Evolutionary conservation across 2,113 vertebrate species (phyloP).

Genomic region (Ammospiza caudacuta): DNA sequence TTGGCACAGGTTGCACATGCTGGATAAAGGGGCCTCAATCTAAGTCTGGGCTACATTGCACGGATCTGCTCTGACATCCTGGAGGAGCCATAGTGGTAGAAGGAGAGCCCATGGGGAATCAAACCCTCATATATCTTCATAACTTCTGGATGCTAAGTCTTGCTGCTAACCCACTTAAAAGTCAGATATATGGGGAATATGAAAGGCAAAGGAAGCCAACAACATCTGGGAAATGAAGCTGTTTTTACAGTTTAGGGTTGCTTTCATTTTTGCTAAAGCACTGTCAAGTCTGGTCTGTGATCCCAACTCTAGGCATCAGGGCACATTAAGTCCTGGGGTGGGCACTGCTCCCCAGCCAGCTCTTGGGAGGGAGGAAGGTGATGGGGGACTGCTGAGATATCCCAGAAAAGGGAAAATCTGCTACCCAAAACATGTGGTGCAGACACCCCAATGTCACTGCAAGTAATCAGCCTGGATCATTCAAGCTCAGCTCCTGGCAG

Average conservation of each 20-base stretch:
- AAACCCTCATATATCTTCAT: neutral
- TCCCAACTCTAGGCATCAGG: neutral
- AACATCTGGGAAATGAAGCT: neutral
- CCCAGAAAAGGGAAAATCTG: neutral
- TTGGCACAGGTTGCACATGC: accelerated
- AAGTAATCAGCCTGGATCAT: neutral
- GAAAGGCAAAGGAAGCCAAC: neutral
- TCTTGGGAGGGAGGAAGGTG: neutral
- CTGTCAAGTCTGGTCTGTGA: neutral
- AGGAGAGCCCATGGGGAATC: neutral
- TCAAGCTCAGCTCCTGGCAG: neutral
- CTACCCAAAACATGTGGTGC: accelerated
- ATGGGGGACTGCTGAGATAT: neutral
- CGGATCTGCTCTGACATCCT: neutral
- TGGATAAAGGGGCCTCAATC: neutral
- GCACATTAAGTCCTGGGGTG: too few relatives aligned
- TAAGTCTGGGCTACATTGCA: accelerated
- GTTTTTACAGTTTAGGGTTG: neutral
- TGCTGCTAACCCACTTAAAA: neutral
- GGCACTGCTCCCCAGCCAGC: neutral
- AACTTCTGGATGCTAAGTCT: neutral
- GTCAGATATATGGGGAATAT: neutral
- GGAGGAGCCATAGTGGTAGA: neutral
- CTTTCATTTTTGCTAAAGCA: neutral
- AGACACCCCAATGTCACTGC: neutral